Evolutionary conservation across 2,113 vertebrate species (phyloP).

Genomic region (Paramisgurnus dabryanus): DNA sequence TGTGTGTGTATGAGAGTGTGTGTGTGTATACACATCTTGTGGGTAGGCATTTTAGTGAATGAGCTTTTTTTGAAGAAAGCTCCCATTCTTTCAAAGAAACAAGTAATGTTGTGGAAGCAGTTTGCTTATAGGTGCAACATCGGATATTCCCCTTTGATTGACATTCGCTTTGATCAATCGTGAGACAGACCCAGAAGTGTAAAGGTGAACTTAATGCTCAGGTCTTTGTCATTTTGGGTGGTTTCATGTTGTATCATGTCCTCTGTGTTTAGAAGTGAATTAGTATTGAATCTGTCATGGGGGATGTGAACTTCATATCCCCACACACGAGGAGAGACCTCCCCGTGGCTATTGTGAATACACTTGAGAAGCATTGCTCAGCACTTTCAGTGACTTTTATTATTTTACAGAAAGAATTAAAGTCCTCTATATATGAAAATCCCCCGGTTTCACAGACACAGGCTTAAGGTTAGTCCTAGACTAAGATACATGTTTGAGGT

Average conservation of each 20-base stretch:
- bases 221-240: slow-evolving; percentile 12
- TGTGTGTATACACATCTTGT: slow-evolving; percentile 55
- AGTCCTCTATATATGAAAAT: too few species aligned
- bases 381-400: not conserved
- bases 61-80: slow-evolving; percentile 28
- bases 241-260: not conserved
- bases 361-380: slow-evolving; percentile 8
- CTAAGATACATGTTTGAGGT: too few species aligned
- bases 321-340: slow-evolving; percentile 12
- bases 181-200: slow-evolving; percentile 22
- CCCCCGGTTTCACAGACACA: too few species aligned
- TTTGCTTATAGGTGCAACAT: slow-evolving; percentile 22
- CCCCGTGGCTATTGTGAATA: not conserved
- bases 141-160: slow-evolving; percentile 9
- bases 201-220: slow-evolving; percentile 1
- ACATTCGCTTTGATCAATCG: not conserved
- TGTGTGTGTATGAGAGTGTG: slow-evolving; percentile 44
- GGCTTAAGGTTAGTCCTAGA: too few species aligned
- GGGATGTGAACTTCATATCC: not conserved
- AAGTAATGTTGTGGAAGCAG: not conserved
- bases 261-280: not conserved
- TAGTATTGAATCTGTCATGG: not conserved
- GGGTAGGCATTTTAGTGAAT: slow-evolving; percentile 36
- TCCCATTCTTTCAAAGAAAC: slow-evolving; percentile 18
- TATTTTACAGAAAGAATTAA: not conserved